A percentile compares a stretch with the other conserved stretches of the same genome.
Evolutionary conservation across 2,888 invertebrate species (phyloP).

Genomic region (Hartigia nigra): DNA sequence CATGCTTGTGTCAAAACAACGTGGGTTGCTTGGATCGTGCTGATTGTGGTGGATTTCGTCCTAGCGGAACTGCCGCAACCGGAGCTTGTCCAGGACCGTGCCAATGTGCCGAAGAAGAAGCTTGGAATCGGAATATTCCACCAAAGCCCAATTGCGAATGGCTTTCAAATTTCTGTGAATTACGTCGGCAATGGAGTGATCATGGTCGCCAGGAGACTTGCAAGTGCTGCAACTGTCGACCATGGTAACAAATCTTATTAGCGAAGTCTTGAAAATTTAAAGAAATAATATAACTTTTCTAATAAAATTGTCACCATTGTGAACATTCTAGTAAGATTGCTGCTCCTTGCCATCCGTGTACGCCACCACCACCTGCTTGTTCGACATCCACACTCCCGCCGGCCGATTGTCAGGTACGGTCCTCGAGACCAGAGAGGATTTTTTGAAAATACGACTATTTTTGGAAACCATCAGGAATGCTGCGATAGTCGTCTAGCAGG

Average conservation of each 20-base stretch:
- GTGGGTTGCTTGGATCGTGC: slow-evolving; percentile 38
- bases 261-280: background rate
- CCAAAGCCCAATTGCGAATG: slow-evolving; percentile 54
- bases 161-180: slow-evolving; percentile 51
- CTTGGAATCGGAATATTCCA: slow-evolving; percentile 53
- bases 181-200: slow-evolving; percentile 58
- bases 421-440: background rate
- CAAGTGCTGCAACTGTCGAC: slow-evolving; percentile 51
- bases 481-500: slow-evolving; percentile 34
- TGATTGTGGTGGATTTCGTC: slow-evolving; percentile 42
- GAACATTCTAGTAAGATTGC: slow-evolving; percentile 36
- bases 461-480: slow-evolving; percentile 25
- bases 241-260: slow-evolving; percentile 33
- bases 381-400: slow-evolving; percentile 19
- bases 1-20: slow-evolving; percentile 45
- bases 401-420: slow-evolving; percentile 37
- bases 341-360: slow-evolving; percentile 40
- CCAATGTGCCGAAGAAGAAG: slow-evolving; percentile 54
- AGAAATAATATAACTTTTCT: background rate
- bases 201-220: slow-evolving; percentile 48
- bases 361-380: slow-evolving; percentile 22
- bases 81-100: slow-evolving; percentile 48
- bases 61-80: slow-evolving; percentile 37
- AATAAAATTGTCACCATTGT: background rate
- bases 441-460: background rate